Base-by-base conservation (phyloP, 2,113 vertebrate species). In the Gambusia holbrooki region DNA sequence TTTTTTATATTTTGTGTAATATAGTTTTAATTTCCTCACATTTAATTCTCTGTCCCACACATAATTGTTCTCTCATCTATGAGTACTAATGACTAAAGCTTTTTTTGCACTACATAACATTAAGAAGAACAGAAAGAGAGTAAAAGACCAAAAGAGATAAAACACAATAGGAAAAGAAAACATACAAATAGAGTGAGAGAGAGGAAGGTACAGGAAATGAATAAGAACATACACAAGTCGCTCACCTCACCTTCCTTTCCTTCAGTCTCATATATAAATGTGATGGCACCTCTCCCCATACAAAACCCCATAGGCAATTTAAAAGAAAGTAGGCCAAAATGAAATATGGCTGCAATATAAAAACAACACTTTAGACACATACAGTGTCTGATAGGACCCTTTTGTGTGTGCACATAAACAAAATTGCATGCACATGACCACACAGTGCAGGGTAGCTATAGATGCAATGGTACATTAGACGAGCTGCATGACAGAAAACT, bases 291-390 rank as follows among this genome's bases (percentile, higher is more conserved):
- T 85, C 85, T 92, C 90, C 90, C 90, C 87, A 78, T 93, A 89
- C 91, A 84, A 91, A 93, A 91, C 91, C 94, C 93, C 93, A 93
- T 77, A 91, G 92, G 93, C 91, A 94, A 93, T 93, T 93, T 93
- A 90, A 90, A 58, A 91, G 84, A 93, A 93, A 94, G 85, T 94
- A 92, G 94, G 93, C 84, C 94, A 94, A 94, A 93, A 93, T 94
- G 93, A 95, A 95, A 93, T 94, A 95, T 94, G 91, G 85, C 90
- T 92, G 90, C 91, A 95, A 95, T 94, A 95, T 94, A 94, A 93
- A 92, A 93, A 93, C 91, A 93, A 90, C 90, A 91, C 90, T 91
- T 93, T 91, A 92, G 90, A 93, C 90, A 87, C 92, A 92, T 87
- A 83, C 51, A 74, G 74, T 80, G 86, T 88, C 86, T 84, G 90